These are phyloP conservation scores for Esox lucius DNA, from an alignment of 2,797 vertebrate genomes.

Conservation along the genomic window DNA sequence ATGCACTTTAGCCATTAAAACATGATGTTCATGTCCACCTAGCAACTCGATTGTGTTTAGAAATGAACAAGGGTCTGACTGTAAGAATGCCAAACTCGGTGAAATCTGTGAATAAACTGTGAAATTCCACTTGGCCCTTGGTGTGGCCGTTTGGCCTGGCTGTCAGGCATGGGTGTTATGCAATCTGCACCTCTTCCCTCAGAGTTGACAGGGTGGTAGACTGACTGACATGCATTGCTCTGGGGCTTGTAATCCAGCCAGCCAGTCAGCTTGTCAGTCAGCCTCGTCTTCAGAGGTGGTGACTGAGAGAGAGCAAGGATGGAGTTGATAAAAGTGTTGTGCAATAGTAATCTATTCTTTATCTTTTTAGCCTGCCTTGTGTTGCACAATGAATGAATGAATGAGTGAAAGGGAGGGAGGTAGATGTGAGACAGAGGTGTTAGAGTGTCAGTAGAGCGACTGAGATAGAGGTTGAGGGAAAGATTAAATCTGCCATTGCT, in stretches of 20 bases:
- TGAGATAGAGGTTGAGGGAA: neutral
- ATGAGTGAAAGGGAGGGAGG: neutral
- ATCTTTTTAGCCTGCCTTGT: conserved; percentile 19
- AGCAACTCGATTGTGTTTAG: neutral
- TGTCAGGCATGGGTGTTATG: conserved; percentile 44
- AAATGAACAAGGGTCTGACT: conserved; percentile 31
- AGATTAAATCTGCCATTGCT: conserved; percentile 42
- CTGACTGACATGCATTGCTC: conserved; percentile 38
- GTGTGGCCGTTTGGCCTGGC: conserved; percentile 34
- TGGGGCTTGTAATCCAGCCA: conserved; percentile 3
- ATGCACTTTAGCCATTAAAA: neutral
- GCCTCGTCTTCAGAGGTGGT: neutral
- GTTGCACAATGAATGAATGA: conserved; percentile 28
- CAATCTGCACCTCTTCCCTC: conserved; percentile 54
- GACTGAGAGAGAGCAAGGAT: neutral
- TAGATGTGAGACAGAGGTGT: no score
- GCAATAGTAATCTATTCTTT: neutral
- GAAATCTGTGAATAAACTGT: conserved; percentile 64
- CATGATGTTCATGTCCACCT: conserved; percentile 9
- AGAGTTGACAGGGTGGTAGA: conserved; percentile 38
- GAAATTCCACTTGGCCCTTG: conserved; percentile 54
- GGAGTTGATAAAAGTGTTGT: neutral
- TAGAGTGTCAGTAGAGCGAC: no score
- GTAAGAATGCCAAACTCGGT: conserved; percentile 20
- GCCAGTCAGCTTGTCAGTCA: neutral